Percentiles rank a stretch among this genome's conserved stretches.
Evolutionary conservation across 1,140 invertebrate genomes (phyloP).

Genomic region (Streblospio benedicti): DNA sequence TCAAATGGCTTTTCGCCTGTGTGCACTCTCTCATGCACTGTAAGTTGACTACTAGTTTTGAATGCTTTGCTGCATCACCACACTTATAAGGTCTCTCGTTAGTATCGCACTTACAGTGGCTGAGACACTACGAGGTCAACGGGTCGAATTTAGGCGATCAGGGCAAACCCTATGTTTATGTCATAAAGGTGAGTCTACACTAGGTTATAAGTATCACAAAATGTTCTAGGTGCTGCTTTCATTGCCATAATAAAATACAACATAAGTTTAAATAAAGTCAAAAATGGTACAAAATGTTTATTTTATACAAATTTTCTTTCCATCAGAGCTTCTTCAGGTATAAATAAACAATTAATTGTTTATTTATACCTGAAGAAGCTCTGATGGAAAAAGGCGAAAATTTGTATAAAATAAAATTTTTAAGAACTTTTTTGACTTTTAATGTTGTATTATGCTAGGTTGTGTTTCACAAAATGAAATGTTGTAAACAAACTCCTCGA

Average conservation of each 20-base stretch:
- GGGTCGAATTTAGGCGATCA: constrained; percentile 28
- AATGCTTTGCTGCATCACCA: neutral
- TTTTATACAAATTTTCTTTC: neutral
- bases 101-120: constrained; percentile 67
- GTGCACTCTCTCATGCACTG: neutral
- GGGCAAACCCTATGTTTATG: constrained; percentile 31
- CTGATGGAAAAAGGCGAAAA: too few species aligned
- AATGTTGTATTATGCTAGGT: too few species aligned
- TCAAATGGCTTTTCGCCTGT: neutral
- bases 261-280: neutral
- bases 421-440: too few species aligned
- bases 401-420: too few species aligned
- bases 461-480: too few species aligned
- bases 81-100: neutral
- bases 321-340: neutral
- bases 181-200: constrained; percentile 30
- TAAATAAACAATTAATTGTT: too few species aligned
- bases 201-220: neutral
- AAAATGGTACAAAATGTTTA: neutral
- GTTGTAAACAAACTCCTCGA: too few species aligned
- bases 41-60: neutral
- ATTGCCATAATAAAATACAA: neutral
- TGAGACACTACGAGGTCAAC: constrained; percentile 53
- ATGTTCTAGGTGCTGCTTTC: neutral
- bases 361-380: too few species aligned